Evolutionary conservation across 2,797 vertebrate genomes (phyloP).

Genomic region (Halcyon leucocephala): DNA sequence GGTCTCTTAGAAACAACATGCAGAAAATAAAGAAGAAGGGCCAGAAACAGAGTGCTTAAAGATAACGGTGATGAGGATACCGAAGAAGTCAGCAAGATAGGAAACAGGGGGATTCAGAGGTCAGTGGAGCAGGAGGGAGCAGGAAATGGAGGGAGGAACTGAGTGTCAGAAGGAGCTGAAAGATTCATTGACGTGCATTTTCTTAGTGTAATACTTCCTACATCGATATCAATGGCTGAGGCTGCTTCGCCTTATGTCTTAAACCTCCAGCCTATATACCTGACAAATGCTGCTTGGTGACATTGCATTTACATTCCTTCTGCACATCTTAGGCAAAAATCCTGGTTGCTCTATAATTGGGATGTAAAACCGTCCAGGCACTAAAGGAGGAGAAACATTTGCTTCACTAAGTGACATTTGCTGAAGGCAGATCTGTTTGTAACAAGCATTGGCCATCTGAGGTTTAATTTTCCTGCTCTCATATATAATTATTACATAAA

Average conservation of each 20-base stretch:
- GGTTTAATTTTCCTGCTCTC: slow-evolving; percentile 22
- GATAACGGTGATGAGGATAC: slow-evolving; percentile 3
- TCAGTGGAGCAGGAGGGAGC: not conserved
- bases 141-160: slow-evolving; percentile 44
- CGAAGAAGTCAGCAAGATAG: slow-evolving; percentile 41
- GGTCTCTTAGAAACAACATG: not conserved
- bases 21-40: not conserved
- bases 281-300: not conserved
- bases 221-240: not conserved
- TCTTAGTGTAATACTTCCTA: not conserved
- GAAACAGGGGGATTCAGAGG: slow-evolving; percentile 26
- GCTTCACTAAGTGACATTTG: not conserved
- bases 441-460: not conserved
- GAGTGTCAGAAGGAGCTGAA: slow-evolving; percentile 30
- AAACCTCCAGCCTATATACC: not conserved
- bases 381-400: not conserved
- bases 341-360: not conserved
- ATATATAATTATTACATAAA: not conserved
- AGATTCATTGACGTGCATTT: not conserved
- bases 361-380: not conserved
- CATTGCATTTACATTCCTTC: not conserved
- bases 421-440: not conserved
- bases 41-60: not conserved
- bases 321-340: not conserved
- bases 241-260: accelerated